Evolutionary conservation across 2,797 vertebrate genomes (phyloP).

Genomic region (Austrolebias charrua): DNA sequence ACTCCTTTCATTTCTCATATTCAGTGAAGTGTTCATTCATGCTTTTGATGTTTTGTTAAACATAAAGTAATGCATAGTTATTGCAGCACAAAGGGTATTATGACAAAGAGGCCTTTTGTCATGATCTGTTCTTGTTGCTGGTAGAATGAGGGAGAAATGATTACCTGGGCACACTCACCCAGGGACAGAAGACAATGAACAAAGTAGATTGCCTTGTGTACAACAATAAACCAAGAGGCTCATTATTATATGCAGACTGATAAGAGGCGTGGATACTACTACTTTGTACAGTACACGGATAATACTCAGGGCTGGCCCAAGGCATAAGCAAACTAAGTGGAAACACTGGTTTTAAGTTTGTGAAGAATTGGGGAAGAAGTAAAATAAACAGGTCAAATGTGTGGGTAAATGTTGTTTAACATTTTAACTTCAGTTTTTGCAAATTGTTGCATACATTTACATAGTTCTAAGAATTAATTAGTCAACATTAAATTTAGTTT

Average conservation of each 20-base stretch:
- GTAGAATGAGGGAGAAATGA: constrained; percentile 45
- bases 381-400: too few species aligned
- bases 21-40: constrained; percentile 21
- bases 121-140: constrained; percentile 52
- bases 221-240: constrained; percentile 65
- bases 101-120: constrained; percentile 33
- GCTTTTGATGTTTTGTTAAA: constrained; percentile 38
- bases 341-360: too few species aligned
- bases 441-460: too few species aligned
- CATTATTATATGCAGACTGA: constrained; percentile 68
- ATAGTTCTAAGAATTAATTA: too few species aligned
- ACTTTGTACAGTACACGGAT: too few species aligned
- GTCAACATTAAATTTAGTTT: too few species aligned
- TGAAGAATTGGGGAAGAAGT: too few species aligned
- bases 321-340: too few species aligned
- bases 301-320: too few species aligned
- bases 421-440: too few species aligned
- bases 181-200: constrained; percentile 57
- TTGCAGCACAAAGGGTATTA: constrained; percentile 38
- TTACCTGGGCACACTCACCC: constrained; percentile 44
- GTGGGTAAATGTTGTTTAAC: too few species aligned
- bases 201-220: constrained; percentile 62
- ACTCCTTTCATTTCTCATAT: constrained; percentile 33
- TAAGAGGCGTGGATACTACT: constrained; percentile 66
- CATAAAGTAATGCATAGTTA: constrained; percentile 30